phyloP scores from a whole-genome alignment of 2,113 vertebrate genomes.

The Genyomyrus donnyi region DNA sequence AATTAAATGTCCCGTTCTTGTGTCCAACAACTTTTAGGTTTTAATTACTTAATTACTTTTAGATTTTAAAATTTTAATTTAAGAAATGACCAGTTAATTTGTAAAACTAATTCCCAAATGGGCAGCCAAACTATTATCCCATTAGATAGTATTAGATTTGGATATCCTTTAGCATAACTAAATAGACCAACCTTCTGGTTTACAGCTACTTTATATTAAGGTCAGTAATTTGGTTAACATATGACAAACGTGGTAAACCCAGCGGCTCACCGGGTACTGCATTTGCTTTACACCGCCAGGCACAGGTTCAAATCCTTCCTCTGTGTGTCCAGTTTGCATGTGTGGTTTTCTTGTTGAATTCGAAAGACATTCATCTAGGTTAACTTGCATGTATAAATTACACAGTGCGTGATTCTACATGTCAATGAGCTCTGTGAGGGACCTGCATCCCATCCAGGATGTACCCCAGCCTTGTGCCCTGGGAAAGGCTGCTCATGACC shows the following conservation, averaged over 20 bases:
- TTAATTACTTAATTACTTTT: not conserved
- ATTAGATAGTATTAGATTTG: not conserved
- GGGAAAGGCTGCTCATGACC: not conserved
- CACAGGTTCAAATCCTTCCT: not conserved
- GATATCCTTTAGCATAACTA: not conserved
- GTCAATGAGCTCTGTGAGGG: not conserved
- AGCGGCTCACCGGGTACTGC: not conserved
- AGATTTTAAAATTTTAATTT: not conserved
- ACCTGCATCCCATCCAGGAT: not conserved
- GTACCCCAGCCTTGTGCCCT: not conserved
- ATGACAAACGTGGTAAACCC: not conserved
- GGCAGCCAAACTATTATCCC: not conserved
- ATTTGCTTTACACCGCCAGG: not conserved
- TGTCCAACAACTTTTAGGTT: not conserved
- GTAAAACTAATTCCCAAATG: not conserved
- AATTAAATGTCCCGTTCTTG: not conserved
- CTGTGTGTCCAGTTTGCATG: not conserved
- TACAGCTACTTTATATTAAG: not conserved
- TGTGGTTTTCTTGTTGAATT: not conserved
- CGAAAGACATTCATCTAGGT: not conserved
- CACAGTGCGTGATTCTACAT: not conserved
- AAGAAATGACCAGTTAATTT: not conserved
- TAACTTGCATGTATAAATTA: not conserved
- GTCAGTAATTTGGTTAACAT: not conserved
- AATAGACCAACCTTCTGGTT: not conserved